Evolutionary conservation across 2,888 invertebrate genomes (phyloP).

Genomic region (Liodrosophila aerea): DNA sequence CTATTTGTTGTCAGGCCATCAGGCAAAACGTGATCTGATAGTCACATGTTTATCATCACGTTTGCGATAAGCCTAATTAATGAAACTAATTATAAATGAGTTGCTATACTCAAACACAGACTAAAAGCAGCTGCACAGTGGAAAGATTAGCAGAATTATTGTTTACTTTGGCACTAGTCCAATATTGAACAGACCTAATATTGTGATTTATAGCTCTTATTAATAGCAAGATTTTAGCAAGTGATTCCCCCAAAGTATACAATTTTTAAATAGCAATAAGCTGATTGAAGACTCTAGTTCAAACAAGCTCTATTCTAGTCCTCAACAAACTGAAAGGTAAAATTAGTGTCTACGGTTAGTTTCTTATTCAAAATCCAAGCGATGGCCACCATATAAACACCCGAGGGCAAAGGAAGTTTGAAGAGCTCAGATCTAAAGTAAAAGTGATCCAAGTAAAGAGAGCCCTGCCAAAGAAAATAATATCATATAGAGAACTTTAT

Average conservation of each 20-base stretch:
- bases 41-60: slow-evolving; percentile 52
- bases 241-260: too few relatives aligned
- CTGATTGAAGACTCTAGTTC: too few relatives aligned
- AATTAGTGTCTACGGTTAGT: not conserved
- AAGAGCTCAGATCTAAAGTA: not conserved
- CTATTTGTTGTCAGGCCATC: slow-evolving; percentile 19
- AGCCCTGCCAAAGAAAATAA: not conserved
- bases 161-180: too few relatives aligned
- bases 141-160: too few relatives aligned
- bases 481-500: too few relatives aligned
- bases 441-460: not conserved
- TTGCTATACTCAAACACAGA: not conserved
- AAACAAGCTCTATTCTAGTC: not conserved
- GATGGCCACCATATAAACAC: not conserved
- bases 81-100: slow-evolving; percentile 3
- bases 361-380: slow-evolving; percentile 2
- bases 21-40: slow-evolving; percentile 38
- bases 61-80: slow-evolving; percentile 40
- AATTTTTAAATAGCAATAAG: too few relatives aligned
- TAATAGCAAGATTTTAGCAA: too few relatives aligned
- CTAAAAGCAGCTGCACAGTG: too few relatives aligned
- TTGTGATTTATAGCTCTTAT: too few relatives aligned
- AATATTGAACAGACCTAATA: too few relatives aligned
- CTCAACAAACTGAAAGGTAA: not conserved
- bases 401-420: not conserved